Evolutionary conservation across 2,888 invertebrate genomes (phyloP).

Genomic region (Clostera curtula): DNA sequence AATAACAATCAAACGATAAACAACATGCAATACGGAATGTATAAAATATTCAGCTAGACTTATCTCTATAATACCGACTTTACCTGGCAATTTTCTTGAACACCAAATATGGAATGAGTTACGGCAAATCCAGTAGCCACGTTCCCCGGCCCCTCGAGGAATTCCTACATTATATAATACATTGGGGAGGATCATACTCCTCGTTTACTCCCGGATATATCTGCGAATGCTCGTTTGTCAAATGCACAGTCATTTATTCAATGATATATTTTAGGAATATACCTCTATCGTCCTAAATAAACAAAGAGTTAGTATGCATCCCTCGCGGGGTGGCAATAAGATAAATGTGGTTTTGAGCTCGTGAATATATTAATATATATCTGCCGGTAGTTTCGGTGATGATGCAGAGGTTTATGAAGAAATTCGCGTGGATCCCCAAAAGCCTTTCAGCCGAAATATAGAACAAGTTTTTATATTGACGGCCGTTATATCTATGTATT

Average conservation of each 20-base stretch:
- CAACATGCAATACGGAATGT: no score
- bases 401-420: slow-evolving; percentile 2
- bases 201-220: slow-evolving; percentile 66
- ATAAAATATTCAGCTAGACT: no score
- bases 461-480: no score
- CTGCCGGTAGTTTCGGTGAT: slow-evolving; percentile 5
- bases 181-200: slow-evolving; percentile 67
- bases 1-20: no score
- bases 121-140: slow-evolving; percentile 48
- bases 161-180: slow-evolving; percentile 67
- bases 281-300: slow-evolving; percentile 28
- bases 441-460: no score
- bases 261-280: slow-evolving; percentile 44
- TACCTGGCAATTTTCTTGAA: slow-evolving; percentile 12
- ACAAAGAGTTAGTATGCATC: slow-evolving; percentile 28
- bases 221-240: slow-evolving; percentile 71
- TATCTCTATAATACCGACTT: neutral
- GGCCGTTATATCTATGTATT: no score
- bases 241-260: slow-evolving; percentile 71
- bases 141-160: slow-evolving; percentile 55
- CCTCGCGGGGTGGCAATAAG: slow-evolving; percentile 18
- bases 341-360: slow-evolving; percentile 24
- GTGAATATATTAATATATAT: slow-evolving; percentile 19
- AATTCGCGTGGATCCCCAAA: neutral
- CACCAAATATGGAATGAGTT: slow-evolving; percentile 37